Evolutionary conservation across 1,140 invertebrate species (phyloP).

Genomic region (Aethina tumida): DNA sequence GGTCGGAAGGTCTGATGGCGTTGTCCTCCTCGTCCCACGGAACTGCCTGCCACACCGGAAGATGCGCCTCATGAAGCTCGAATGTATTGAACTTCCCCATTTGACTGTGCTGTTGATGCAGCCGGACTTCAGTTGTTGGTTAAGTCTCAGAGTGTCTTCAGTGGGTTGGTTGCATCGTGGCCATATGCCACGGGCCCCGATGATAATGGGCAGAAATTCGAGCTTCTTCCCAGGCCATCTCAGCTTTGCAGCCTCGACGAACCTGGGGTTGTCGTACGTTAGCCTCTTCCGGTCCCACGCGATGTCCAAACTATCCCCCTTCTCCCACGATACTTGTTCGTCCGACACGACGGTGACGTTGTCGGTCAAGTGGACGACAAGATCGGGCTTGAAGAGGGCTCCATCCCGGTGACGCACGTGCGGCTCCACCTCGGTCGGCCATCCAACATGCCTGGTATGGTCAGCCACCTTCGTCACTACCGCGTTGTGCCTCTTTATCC

Average conservation of each 20-base stretch:
- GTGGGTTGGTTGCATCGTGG: constrained; percentile 13
- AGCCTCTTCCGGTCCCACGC: constrained; percentile 7
- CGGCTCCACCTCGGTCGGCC: constrained; percentile 10
- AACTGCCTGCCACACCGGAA: too few species aligned
- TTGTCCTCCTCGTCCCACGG: too few species aligned
- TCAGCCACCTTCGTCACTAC: constrained; percentile 5
- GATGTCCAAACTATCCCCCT: background rate
- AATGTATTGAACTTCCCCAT: constrained; percentile 11
- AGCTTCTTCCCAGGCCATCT: constrained; percentile 10
- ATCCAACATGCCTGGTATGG: background rate
- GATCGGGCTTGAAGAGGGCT: constrained; percentile 13
- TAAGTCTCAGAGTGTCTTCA: background rate
- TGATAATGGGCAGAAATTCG: constrained; percentile 5
- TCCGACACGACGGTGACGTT: constrained; percentile 2
- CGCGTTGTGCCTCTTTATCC: constrained; percentile 16
- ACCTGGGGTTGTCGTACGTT: constrained; percentile 11
- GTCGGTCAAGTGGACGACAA: background rate
- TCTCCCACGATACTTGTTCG: constrained; percentile 19
- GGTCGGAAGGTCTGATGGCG: too few species aligned
- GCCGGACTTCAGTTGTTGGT: constrained; percentile 5
- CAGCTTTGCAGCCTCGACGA: constrained; percentile 10
- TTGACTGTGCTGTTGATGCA: constrained; percentile 9
- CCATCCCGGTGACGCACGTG: constrained; percentile 8
- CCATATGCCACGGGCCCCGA: constrained; percentile 17
- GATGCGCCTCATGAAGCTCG: constrained; percentile 2